phyloP scores from a whole-genome alignment of 2,888 invertebrate species.

The Orthosia gracilis region DNA sequence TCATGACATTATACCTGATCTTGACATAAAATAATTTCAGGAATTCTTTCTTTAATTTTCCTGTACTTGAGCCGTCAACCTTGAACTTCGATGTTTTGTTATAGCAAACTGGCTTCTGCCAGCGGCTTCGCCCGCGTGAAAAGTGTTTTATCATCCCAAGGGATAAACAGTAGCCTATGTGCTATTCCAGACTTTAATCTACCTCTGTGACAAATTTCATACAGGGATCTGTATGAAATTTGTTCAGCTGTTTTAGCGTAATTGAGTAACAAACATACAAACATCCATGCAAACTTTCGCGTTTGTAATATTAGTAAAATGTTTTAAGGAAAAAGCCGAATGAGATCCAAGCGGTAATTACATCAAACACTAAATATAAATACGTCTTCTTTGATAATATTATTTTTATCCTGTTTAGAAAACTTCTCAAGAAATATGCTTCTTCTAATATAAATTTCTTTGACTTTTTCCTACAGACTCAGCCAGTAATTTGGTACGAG shows the following conservation, averaged over 20 bases:
- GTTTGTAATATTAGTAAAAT: too few relatives aligned
- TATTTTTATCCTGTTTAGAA: not conserved
- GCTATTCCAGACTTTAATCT: too few relatives aligned
- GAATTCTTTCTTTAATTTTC: not conserved
- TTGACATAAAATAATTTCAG: slow-evolving; percentile 12
- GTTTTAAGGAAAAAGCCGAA: not conserved
- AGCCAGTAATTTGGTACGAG: slow-evolving; percentile 96
- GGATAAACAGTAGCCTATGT: too few relatives aligned
- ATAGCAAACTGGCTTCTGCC: not conserved
- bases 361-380: not conserved
- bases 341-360: slow-evolving; percentile 29
- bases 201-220: too few relatives aligned
- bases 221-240: too few relatives aligned
- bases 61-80: not conserved
- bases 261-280: too few relatives aligned
- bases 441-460: not conserved
- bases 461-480: slow-evolving; percentile 85
- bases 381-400: not conserved
- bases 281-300: too few relatives aligned
- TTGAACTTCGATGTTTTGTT: not conserved
- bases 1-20: not conserved
- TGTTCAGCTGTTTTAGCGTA: too few relatives aligned
- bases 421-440: not conserved
- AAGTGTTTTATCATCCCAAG: too few relatives aligned
- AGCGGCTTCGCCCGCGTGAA: too few relatives aligned